Percentiles rank a stretch among this genome's conserved stretches.
Conservation (phyloP, 2,888 invertebrate species). For the Agriopis marginaria region DNA sequence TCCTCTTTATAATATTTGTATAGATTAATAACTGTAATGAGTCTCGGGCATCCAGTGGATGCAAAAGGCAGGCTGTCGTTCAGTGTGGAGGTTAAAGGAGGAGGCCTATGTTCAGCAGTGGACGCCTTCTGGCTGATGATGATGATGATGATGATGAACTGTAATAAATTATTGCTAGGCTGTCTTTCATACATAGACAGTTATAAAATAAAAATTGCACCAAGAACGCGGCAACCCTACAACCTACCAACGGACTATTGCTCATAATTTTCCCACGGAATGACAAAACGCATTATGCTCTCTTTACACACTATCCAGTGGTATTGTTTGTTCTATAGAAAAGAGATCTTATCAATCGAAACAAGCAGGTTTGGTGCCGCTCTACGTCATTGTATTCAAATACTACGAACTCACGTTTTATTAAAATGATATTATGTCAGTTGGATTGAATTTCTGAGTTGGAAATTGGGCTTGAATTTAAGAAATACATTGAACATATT, state of each 20-base stretch:
- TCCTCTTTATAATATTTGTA: too few relatives aligned
- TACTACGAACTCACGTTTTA: slow-evolving; percentile 22
- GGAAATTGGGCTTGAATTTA: not conserved
- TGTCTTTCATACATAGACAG: not conserved
- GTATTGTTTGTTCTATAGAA: slow-evolving; percentile 71
- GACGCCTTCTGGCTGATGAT: too few relatives aligned
- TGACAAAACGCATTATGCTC: slow-evolving; percentile 72
- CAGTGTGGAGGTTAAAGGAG: too few relatives aligned
- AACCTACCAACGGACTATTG: slow-evolving; percentile 31
- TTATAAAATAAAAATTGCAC: not conserved
- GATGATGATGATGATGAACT: too few relatives aligned
- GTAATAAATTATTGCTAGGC: too few relatives aligned
- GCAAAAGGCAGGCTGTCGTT: too few relatives aligned
- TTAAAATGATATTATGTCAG: slow-evolving; percentile 8
- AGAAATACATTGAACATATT: too few relatives aligned
- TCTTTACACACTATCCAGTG: slow-evolving; percentile 65
- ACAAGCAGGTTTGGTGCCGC: slow-evolving; percentile 49
- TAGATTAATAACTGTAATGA: too few relatives aligned
- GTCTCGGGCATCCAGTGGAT: too few relatives aligned
- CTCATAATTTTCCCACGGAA: slow-evolving; percentile 71
- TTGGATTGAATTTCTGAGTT: not conserved
- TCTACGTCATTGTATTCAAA: slow-evolving; percentile 43
- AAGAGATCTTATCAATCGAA: slow-evolving; percentile 68
- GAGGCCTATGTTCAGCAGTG: too few relatives aligned
- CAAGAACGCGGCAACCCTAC: slow-evolving; percentile 35